Percentiles rank a stretch among this genome's conserved stretches.
These are phyloP conservation scores for Ormyrus thymus DNA, from an alignment of 2,888 invertebrate genomes.

Conservation along the genomic window DNA sequence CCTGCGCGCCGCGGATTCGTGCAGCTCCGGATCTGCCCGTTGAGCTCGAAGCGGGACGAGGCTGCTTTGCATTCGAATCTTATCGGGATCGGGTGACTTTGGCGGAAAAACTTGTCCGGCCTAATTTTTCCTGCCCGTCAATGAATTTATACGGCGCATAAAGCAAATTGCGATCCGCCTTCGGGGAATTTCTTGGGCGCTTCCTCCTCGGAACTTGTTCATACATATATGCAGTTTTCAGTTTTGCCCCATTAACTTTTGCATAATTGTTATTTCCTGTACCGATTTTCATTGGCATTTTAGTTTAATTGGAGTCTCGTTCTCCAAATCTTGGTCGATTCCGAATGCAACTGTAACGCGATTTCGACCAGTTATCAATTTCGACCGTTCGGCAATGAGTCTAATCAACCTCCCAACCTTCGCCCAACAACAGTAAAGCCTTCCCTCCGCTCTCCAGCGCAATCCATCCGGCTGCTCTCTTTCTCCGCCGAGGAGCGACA, in stretches of 20 bases:
- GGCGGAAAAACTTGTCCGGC: conserved; percentile 3
- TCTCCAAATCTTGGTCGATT: too few relatives aligned
- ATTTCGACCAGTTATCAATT: too few relatives aligned
- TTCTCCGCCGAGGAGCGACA: conserved; percentile 7
- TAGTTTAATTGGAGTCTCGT: too few relatives aligned
- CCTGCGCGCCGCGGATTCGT: background rate
- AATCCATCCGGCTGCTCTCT: background rate
- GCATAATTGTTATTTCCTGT: background rate
- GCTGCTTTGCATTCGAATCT: conserved; percentile 31
- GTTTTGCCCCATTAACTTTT: background rate
- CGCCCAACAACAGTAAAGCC: too few relatives aligned
- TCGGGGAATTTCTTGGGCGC: background rate
- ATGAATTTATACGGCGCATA: conserved; percentile 32
- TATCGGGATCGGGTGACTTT: background rate
- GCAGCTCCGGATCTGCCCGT: conserved; percentile 11
- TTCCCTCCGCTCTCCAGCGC: too few relatives aligned
- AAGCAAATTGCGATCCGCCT: conserved; percentile 18
- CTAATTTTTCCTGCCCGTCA: conserved; percentile 1
- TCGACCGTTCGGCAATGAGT: too few relatives aligned
- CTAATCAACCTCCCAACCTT: too few relatives aligned
- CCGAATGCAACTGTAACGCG: too few relatives aligned
- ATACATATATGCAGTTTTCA: background rate
- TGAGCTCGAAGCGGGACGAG: background rate
- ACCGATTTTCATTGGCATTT: background rate
- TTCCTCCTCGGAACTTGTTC: background rate